phyloP scores from a whole-genome alignment of 2,113 vertebrate genomes.

The Nothocercus julius region DNA sequence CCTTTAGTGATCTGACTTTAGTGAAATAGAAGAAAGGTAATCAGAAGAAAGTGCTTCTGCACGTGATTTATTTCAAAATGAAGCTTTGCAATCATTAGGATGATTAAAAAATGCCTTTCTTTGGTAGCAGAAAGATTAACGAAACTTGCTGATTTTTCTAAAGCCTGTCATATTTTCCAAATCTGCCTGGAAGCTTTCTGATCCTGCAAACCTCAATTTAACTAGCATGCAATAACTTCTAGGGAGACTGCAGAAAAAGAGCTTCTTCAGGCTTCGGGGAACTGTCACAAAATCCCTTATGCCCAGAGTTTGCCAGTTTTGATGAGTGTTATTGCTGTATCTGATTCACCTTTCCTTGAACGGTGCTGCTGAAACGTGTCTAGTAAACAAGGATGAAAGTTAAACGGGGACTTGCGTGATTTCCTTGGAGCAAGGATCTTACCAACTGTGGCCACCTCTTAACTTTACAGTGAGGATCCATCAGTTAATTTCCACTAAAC shows the following conservation, averaged over 20 bases:
- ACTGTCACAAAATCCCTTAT: background rate
- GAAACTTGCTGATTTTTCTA: background rate
- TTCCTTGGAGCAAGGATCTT: background rate
- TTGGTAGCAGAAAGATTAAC: background rate
- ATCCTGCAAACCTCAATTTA: fast-evolving
- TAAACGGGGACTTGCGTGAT: background rate
- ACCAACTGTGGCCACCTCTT: background rate
- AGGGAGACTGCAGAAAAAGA: background rate
- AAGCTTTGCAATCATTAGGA: background rate
- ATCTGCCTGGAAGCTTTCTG: background rate
- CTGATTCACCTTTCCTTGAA: background rate
- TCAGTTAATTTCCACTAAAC: background rate
- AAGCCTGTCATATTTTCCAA: background rate
- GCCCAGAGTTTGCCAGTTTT: background rate
- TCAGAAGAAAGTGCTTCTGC: background rate
- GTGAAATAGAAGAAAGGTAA: background rate
- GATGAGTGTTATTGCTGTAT: background rate
- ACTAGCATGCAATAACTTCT: background rate
- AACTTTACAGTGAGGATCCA: background rate
- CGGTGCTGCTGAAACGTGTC: background rate
- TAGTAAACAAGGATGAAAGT: background rate
- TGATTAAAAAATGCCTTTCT: background rate
- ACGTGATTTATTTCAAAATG: background rate
- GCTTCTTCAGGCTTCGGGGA: background rate
- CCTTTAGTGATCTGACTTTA: background rate